Conservation (phyloP, 2,888 invertebrate genomes). For the Zygothrica quintamaculata region DNA sequence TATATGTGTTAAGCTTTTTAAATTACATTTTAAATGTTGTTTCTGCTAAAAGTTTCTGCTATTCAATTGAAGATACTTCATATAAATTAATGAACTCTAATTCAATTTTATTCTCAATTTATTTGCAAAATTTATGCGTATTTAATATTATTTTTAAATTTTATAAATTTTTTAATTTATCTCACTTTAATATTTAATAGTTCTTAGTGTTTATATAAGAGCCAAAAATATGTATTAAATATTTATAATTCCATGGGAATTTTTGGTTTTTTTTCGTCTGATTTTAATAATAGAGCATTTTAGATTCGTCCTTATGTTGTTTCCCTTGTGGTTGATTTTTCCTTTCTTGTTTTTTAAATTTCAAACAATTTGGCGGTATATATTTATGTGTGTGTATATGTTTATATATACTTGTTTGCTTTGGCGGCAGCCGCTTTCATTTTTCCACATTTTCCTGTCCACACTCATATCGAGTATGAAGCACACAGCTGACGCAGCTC, state of each 20-base stretch:
- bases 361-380: conserved; percentile 54
- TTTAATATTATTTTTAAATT: too few species aligned
- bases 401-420: conserved; percentile 46
- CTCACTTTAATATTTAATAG: too few species aligned
- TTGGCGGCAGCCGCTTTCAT: conserved; percentile 48
- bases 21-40: conserved; percentile 33
- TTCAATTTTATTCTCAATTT: too few species aligned
- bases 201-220: too few species aligned
- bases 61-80: neutral
- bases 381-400: conserved; percentile 50
- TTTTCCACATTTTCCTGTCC: conserved; percentile 29
- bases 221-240: too few species aligned
- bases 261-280: too few species aligned
- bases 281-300: conserved; percentile 20
- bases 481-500: conserved; percentile 73
- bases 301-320: conserved; percentile 1
- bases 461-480: too few species aligned
- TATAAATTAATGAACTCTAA: too few species aligned
- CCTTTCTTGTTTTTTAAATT: conserved; percentile 51
- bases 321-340: conserved; percentile 6
- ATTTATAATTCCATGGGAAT: too few species aligned
- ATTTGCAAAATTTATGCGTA: too few species aligned
- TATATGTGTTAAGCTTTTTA: conserved; percentile 18
- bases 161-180: too few species aligned
- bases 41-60: neutral